phyloP scores from a whole-genome alignment of 2,113 vertebrate genomes.

The Odocoileus virginianus region DNA sequence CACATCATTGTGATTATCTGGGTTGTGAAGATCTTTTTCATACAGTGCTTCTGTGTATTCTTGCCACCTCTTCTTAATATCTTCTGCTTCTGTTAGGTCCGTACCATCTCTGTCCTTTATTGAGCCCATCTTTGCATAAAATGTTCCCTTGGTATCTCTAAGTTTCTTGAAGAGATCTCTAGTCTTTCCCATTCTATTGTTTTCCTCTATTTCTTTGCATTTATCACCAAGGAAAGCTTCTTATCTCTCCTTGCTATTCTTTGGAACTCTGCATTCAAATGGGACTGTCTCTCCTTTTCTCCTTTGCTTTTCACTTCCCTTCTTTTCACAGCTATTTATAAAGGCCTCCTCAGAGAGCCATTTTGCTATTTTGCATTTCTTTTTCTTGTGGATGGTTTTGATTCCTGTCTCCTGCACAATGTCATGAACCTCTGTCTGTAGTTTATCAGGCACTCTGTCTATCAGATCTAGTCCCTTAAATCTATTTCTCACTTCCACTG shows the following conservation, averaged over 20 bases:
- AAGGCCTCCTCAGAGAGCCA: not conserved
- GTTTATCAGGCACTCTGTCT: not conserved
- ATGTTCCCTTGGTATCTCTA: not conserved
- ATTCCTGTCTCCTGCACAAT: not conserved
- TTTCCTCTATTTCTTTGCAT: not conserved
- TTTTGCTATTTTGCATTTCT: not conserved
- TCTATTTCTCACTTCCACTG: not conserved
- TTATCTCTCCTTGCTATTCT: not conserved
- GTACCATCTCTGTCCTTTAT: not conserved
- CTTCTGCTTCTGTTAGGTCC: not conserved
- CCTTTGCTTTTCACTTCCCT: not conserved
- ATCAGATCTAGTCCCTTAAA: not conserved
- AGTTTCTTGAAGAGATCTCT: not conserved
- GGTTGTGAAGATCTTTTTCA: not conserved
- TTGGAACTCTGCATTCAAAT: not conserved
- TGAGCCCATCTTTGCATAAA: not conserved
- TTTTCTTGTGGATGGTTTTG: no score
- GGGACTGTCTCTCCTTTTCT: not conserved
- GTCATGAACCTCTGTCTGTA: fast-evolving
- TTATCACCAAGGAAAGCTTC: not conserved
- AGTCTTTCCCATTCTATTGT: not conserved
- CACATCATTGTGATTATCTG: not conserved
- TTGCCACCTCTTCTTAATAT: not conserved
- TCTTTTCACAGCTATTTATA: not conserved
- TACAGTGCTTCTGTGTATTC: not conserved